phyloP scores from a whole-genome alignment of 1,140 invertebrate species.

The Calycopis cecrops region DNA sequence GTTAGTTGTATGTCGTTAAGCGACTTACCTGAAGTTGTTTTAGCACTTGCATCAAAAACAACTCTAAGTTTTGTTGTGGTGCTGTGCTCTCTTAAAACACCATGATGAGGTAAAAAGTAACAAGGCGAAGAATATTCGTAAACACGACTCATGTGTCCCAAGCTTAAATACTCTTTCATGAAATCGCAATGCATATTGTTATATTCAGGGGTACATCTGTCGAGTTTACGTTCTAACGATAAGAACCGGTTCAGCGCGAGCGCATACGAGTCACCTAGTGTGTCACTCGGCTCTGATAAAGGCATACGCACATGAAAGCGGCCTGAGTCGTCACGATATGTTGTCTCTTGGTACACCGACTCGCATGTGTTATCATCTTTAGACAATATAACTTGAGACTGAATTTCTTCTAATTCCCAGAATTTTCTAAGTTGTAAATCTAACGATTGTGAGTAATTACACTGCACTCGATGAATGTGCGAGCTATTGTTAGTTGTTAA shows the following conservation, averaged over 20 bases:
- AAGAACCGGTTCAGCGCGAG: constrained; percentile 27
- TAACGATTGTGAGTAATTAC: constrained; percentile 23
- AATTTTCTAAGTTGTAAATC: constrained; percentile 21
- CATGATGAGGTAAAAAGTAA: constrained; percentile 60
- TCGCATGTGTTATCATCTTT: constrained; percentile 27
- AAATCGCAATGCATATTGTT: constrained; percentile 30
- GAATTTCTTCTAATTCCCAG: not conserved
- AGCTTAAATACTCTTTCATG: constrained; percentile 27
- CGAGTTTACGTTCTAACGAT: constrained; percentile 34
- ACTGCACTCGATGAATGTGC: constrained; percentile 11
- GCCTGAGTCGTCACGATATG: constrained; percentile 24
- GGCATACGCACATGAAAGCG: constrained; percentile 32
- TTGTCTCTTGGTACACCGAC: constrained; percentile 25
- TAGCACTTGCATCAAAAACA: constrained; percentile 42
- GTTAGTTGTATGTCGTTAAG: constrained; percentile 1
- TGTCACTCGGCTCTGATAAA: constrained; percentile 22
- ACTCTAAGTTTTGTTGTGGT: constrained; percentile 36
- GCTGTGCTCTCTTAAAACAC: constrained; percentile 37
- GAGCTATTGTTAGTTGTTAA: not conserved
- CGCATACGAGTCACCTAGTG: constrained; percentile 28
- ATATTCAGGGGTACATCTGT: constrained; percentile 19
- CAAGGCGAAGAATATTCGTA: constrained; percentile 7
- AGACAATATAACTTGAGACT: constrained; percentile 17
- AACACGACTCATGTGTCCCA: constrained; percentile 17
- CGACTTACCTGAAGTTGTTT: not conserved